Base-by-base conservation (phyloP, 2,888 invertebrate species). In the Aphodius sticticus region DNA sequence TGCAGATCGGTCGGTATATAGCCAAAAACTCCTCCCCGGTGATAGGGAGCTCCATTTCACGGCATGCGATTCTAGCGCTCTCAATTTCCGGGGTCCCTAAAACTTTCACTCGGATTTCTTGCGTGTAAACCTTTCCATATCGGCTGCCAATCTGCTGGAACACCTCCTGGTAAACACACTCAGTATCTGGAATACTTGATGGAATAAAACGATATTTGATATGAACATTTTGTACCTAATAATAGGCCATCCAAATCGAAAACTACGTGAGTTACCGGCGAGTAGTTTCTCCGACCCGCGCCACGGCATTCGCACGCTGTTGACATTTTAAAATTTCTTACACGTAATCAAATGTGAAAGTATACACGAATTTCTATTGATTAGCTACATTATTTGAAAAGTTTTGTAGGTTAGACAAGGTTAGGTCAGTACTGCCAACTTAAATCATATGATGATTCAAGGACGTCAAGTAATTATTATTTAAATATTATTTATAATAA, bases 121-220 rank as follows among this genome's bases (percentile, higher is more conserved):
- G 92, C 0, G 96, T 95, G 89, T 96, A 98, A 69, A 90, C 88
- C 85, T 95, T 95, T 5, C 95, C 95, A 89, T 93, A 96, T 82
- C 92, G 91, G 69, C 92, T 92, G 84, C 94, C 94, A 83, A 96
- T 92, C 84, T 92, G 91, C 81, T 92, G 91, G 84, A 95, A 93
- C 86, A 95, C 94, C 85, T 92, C 91, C 85, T 94, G 94, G 88
- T 97, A 97, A 71, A 96, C 91, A 79, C 90, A 90, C 89, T 97
- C 97, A 0, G 96, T 95, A 89, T 97, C 97, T 96, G 91, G 53
- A 71, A 16, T 76, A 9, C 3, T 16, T 53, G 9, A 26, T 35
- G 14, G 16, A 37, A 37, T 35, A 72, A 15, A 72, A 15, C n/a
- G 9, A 75, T 75, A 26, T 6, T 37, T 35, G 5, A 36, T 36